phyloP scores from a whole-genome alignment of 2,888 invertebrate species.

The Arenicola marina region DNA sequence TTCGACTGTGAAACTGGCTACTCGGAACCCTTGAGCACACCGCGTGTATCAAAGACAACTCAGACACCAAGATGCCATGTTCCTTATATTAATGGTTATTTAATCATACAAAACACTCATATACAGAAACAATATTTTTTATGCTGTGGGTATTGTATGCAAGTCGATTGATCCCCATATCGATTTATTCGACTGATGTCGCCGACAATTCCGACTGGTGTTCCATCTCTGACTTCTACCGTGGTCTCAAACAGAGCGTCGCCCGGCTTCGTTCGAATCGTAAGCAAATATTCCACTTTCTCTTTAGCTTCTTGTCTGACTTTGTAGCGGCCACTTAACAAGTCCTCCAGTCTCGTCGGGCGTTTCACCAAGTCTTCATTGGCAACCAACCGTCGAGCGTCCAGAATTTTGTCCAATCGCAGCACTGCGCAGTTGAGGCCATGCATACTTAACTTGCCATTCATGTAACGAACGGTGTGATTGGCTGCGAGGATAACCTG shows the following conservation, averaged over 20 bases:
- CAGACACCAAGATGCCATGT: no score
- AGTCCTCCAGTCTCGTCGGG: constrained; percentile 41
- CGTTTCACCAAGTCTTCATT: constrained; percentile 38
- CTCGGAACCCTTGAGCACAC: no score
- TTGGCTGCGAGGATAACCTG: constrained; percentile 67
- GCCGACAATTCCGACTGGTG: constrained; percentile 66
- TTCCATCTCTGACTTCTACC: constrained; percentile 61
- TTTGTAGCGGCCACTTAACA: no score
- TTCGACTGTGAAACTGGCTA: no score
- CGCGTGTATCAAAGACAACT: no score
- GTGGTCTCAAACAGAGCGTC: constrained; percentile 80
- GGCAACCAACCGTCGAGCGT: constrained; percentile 67
- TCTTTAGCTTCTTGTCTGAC: no score
- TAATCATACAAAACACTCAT: no score
- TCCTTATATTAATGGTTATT: no score
- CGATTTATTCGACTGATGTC: constrained; percentile 64
- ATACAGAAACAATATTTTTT: constrained; percentile 52
- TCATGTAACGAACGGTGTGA: constrained; percentile 71
- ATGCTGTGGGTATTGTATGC: constrained; percentile 48
- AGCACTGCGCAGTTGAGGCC: constrained; percentile 61
- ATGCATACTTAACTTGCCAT: constrained; percentile 65
- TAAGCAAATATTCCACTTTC: constrained; percentile 65
- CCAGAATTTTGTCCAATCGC: constrained; percentile 68
- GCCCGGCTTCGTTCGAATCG: constrained; percentile 71
- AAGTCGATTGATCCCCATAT: constrained; percentile 60